These are phyloP conservation scores for Anoplius nigerrimus DNA, from an alignment of 2,888 invertebrate genomes.

Conservation along the genomic window DNA sequence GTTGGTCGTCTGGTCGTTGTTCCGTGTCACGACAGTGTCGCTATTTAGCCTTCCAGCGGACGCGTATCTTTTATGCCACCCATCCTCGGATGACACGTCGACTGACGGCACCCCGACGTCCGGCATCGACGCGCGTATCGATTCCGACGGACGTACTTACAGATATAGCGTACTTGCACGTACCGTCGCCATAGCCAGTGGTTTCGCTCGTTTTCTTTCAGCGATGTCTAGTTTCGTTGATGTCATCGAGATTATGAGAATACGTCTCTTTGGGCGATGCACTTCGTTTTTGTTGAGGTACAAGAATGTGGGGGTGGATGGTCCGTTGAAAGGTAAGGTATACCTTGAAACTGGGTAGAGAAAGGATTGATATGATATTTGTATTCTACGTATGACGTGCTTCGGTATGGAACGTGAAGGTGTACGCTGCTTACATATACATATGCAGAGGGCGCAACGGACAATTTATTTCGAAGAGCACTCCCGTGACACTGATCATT, in stretches of 20 bases:
- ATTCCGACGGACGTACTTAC: constrained; percentile 14
- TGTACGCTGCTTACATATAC: no score
- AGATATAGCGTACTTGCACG: no score
- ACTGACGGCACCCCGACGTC: constrained; percentile 46
- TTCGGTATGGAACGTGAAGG: no score
- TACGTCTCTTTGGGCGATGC: background rate
- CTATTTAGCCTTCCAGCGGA: constrained; percentile 67
- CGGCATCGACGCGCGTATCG: constrained; percentile 24
- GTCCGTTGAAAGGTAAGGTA: background rate
- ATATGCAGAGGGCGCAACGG: no score
- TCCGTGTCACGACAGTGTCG: constrained; percentile 61
- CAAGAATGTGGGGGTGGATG: background rate
- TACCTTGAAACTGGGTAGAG: background rate
- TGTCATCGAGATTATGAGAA: background rate
- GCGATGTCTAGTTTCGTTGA: constrained; percentile 5
- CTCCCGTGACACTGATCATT: no score
- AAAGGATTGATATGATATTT: no score
- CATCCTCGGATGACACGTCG: constrained; percentile 46
- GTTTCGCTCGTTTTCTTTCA: no score
- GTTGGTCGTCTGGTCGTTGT: constrained; percentile 56
- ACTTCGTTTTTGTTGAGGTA: no score
- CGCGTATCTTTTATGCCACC: constrained; percentile 62
- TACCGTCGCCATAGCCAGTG: no score
- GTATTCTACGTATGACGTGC: no score
- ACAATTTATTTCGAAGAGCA: no score